Base-by-base conservation (phyloP, 23 tunicate species). In the Styela clava region DNA sequence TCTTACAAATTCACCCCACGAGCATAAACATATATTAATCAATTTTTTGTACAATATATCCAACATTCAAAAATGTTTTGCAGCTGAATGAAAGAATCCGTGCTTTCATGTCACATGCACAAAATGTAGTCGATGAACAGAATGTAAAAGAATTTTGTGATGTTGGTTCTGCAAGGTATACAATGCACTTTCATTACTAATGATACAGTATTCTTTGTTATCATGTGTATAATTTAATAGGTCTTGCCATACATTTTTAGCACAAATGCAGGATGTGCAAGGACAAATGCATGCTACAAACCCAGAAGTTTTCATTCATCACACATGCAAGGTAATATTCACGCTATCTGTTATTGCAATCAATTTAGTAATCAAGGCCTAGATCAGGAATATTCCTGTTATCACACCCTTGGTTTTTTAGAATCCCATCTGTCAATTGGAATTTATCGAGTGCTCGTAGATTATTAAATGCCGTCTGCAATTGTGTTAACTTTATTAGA, bases 61-160 rank as follows among this genome's bases (percentile, higher is more conserved):
- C n/a, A n/a, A n/a, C n/a, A n/a, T n/a, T n/a, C n/a, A n/a, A n/a
- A n/a, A n/a, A 44, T 44, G 7, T 44, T 44, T 44, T 12, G 56
- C 12, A 91, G 97, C 51, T 91, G 24, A 84, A 82, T 35, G 86
- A 86, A 71, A 69, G 97, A 61, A 91, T 91, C 24, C 31, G 74
- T 30, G 86, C 97, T 20, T 91, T 91, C 76, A 85, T 84, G 23
- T 52, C 83, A 21, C 89, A 91, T 35, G 83, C 90, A 34, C 97
- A 91, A 69, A 82, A 78, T 23, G 70, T 74, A n/a, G 86, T 86
- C 25, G 97, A 91, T 85, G 90, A 86, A 35, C 97, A 91, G 78
- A 91, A 91, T 74, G 82, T 91, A 3, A 82, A 82, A 52, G 97
- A 91, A 70, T 91, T 91, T 78, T 85, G 79, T 35, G 62, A 33